Base-by-base conservation (phyloP, 2,888 invertebrate genomes). In the Andrena dorsata region DNA sequence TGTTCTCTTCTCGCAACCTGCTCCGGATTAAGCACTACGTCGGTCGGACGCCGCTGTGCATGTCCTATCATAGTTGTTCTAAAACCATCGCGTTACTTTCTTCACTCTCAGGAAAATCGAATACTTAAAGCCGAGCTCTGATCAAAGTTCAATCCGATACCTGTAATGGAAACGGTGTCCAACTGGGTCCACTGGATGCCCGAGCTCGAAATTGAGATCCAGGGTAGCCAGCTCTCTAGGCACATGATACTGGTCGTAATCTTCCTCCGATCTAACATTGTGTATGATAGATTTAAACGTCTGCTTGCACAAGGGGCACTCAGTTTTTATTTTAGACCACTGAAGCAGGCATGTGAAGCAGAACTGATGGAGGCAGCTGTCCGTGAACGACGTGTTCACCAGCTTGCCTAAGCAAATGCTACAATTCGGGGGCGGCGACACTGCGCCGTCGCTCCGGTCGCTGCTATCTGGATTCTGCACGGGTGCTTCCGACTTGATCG, bases 291-390 rank as follows among this genome's bases (percentile, higher is more conserved):
- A 97, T 89, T 96, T 97, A 93, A 99, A 99, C 3, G 96, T 95
- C 92, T 98, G 97, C 92, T 99, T 99, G 94, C 99, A 99, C 0
- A 99, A 94, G 0, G 99, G 99, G 94, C 98, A 98, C 92, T 97
- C 98, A 0, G 98, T 96, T 94, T 98, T 98, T 16, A 98, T 97
- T 95, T 98, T 98, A 75, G 98, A 98, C 99, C 99, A 99, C 92
- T 98, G 97, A 81, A 98, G 94, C 41, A 99, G 95, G 92, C 99
- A 99, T 86, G 96, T 97, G 93, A 98, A 99, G 93, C 99, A 99
- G 94, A 99, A 99, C 93, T 97, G 97, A 94, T 99, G 99, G 93
- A 97, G 96, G 93, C 99, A 99, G 68, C 97, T 97, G 93, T 99
- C 97, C 0, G 98, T 98, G 93, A 98, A 98, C 35, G 98, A 98